Percentiles rank a stretch among this genome's conserved stretches.
phyloP scores from a whole-genome alignment of 1,140 invertebrate species.

The Heterodera schachtii region DNA sequence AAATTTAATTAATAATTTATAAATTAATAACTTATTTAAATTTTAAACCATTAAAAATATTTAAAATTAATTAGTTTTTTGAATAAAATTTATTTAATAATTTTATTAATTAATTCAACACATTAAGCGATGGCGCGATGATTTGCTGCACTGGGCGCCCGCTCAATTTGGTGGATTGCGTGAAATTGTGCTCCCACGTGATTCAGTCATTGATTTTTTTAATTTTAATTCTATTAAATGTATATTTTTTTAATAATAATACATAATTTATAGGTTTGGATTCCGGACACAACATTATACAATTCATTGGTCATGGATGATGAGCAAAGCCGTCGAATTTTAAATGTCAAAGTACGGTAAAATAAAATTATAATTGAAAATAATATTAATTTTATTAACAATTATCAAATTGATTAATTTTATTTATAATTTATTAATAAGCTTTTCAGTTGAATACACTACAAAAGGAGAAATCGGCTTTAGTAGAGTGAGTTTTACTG shows the following conservation, averaged over 20 bases:
- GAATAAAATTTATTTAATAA: neutral
- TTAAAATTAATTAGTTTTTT: neutral
- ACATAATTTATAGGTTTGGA: slow-evolving; percentile 41
- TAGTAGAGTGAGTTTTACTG: slow-evolving; percentile 17
- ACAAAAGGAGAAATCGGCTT: slow-evolving; percentile 29
- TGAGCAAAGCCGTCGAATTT: slow-evolving; percentile 49
- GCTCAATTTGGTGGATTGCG: slow-evolving; percentile 50
- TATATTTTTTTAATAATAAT: no score
- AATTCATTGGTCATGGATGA: slow-evolving; percentile 62
- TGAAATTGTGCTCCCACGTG: slow-evolving; percentile 56
- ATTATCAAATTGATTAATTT: neutral
- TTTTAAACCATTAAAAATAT: no score
- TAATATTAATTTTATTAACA: neutral
- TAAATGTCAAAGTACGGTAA: slow-evolving; percentile 45
- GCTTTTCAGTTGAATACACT: slow-evolving; percentile 7
- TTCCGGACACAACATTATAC: slow-evolving; percentile 57
- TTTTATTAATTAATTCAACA: no score
- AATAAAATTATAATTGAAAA: neutral
- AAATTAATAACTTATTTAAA: no score
- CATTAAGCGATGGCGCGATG: slow-evolving; percentile 57
- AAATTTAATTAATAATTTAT: no score
- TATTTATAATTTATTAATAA: no score
- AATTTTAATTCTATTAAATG: no score
- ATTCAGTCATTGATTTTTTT: slow-evolving; percentile 13
- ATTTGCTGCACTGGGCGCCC: slow-evolving; percentile 58